phyloP scores from a whole-genome alignment of 1,140 invertebrate species.

The Brachionus sp. region DNA sequence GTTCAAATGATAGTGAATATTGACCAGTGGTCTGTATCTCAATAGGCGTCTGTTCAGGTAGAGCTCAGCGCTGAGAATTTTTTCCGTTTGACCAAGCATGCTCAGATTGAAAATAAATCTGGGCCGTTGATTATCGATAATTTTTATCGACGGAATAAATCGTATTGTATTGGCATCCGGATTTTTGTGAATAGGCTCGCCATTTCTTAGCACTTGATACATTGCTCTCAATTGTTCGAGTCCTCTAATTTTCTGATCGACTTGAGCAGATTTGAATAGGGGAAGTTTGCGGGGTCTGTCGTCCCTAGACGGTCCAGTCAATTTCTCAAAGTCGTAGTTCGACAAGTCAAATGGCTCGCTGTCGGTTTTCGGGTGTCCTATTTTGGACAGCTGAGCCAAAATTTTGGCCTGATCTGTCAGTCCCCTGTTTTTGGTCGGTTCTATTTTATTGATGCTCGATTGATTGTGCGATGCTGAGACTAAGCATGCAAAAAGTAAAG shows the following conservation, averaged over 20 bases:
- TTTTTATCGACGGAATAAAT: not conserved
- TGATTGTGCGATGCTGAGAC: not conserved
- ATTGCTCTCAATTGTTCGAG: slow-evolving; percentile 11
- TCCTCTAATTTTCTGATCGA: not conserved
- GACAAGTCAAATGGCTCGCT: not conserved
- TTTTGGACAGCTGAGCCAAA: not conserved
- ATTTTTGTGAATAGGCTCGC: not conserved
- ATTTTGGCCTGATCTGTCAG: not conserved
- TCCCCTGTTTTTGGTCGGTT: not conserved
- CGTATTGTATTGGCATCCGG: not conserved
- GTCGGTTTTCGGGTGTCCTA: not conserved
- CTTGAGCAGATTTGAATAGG: not conserved
- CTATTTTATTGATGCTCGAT: slow-evolving; percentile 2
- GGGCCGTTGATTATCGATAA: not conserved
- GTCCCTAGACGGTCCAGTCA: not conserved
- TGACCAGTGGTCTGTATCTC: not conserved
- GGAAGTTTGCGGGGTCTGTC: not conserved
- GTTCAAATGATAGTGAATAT: not conserved
- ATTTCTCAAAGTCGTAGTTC: not conserved
- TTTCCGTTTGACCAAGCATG: not conserved
- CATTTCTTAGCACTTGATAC: not conserved
- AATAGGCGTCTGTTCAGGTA: not conserved
- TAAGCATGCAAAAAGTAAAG: not conserved
- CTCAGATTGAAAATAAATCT: slow-evolving; percentile 6
- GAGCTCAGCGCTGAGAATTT: not conserved